Conservation (phyloP, 2,888 invertebrate genomes). For the Pollenia angustigena region DNA sequence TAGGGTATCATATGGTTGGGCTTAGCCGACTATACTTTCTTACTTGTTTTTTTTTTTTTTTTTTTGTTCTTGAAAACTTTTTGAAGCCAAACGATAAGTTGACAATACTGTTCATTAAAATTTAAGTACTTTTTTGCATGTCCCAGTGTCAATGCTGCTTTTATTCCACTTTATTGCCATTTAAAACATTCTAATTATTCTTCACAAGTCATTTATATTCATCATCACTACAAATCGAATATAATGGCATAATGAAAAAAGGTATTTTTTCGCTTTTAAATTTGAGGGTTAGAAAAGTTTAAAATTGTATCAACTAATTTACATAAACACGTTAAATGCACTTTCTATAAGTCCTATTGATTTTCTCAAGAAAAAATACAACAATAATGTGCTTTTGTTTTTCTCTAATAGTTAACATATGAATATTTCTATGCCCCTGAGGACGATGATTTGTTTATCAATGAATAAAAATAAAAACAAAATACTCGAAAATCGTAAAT, state of each 20-base stretch:
- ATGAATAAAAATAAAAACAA: constrained; percentile 57
- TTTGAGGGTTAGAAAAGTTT: background rate
- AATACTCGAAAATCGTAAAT: constrained; percentile 41
- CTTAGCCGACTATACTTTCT: too few species aligned
- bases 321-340: constrained; percentile 42
- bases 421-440: constrained; percentile 40
- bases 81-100: too few species aligned
- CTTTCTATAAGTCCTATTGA: constrained; percentile 51
- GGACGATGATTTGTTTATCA: constrained; percentile 42
- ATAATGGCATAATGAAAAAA: background rate
- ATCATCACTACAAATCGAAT: too few species aligned
- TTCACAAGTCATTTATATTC: background rate
- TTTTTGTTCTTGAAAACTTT: too few species aligned
- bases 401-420: background rate
- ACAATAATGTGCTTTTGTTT: background rate
- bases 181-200: constrained; percentile 12
- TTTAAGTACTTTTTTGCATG: too few species aligned
- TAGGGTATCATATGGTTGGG: too few species aligned
- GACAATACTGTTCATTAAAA: too few species aligned
- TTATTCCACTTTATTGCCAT: background rate
- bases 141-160: background rate
- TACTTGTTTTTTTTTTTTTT: too few species aligned
- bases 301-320: constrained; percentile 30
- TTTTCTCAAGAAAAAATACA: constrained; percentile 13
- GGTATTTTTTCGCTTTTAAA: background rate